phyloP scores from a whole-genome alignment of 2,797 vertebrate genomes.

The Parambassis ranga region DNA sequence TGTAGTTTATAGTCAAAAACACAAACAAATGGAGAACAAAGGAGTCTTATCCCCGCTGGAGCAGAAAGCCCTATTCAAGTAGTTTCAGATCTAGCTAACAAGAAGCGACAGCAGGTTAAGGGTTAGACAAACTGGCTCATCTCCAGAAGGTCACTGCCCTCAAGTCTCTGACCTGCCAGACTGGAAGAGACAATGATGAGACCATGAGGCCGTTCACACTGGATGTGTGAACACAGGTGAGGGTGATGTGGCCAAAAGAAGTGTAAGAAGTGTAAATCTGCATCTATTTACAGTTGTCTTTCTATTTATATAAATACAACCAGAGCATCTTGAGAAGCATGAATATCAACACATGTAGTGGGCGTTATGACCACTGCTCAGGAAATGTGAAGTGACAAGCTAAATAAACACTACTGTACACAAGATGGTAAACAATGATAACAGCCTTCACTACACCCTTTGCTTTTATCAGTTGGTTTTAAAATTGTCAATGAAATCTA shows the following conservation, averaged over 20 bases:
- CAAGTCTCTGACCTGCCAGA: constrained; percentile 3
- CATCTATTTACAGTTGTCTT: too few relatives aligned
- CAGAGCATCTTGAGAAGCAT: background rate
- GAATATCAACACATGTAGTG: constrained; percentile 14
- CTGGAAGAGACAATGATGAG: constrained; percentile 9
- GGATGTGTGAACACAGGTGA: background rate
- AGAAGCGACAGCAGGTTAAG: background rate
- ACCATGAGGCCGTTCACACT: background rate
- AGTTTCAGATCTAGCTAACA: background rate
- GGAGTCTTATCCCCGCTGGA: too few relatives aligned
- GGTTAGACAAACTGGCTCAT: constrained; percentile 2
- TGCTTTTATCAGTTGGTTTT: constrained; percentile 9
- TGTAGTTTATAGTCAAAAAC: background rate
- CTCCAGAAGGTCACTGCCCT: constrained; percentile 6
- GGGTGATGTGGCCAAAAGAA: constrained; percentile 1
- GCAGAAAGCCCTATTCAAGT: too few relatives aligned
- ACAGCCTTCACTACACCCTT: constrained; percentile 1
- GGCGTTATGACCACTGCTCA: background rate
- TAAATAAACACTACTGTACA: constrained; percentile 8
- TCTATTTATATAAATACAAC: background rate
- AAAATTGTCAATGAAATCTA: background rate
- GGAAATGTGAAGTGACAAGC: background rate
- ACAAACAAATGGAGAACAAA: background rate
- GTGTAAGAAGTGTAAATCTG: too few relatives aligned
- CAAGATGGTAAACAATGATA: background rate